These are phyloP conservation scores for Patella ulyssiponensis DNA, from an alignment of 2,888 invertebrate species.

Conservation along the genomic window DNA sequence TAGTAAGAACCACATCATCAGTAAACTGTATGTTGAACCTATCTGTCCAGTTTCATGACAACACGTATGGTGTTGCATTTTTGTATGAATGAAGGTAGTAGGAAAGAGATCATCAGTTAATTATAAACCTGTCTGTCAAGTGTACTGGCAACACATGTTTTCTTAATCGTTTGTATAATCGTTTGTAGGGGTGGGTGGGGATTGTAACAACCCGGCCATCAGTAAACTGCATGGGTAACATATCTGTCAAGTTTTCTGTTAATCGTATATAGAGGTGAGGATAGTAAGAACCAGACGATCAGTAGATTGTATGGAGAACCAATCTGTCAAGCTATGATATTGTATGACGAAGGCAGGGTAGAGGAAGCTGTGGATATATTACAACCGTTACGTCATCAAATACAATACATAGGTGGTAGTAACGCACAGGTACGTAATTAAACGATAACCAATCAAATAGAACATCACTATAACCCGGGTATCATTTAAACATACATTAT, in stretches of 20 bases:
- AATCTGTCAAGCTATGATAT: slow-evolving; percentile 67
- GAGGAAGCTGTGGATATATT: slow-evolving; percentile 65
- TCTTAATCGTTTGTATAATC: too few species aligned
- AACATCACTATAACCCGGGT: too few species aligned
- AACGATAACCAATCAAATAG: too few species aligned
- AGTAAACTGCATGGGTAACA: too few species aligned
- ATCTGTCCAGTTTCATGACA: slow-evolving; percentile 31
- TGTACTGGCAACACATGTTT: not conserved
- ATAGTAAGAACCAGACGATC: slow-evolving; percentile 45
- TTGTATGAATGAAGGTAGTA: not conserved
- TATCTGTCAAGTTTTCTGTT: not conserved
- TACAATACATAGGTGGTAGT: slow-evolving; percentile 72
- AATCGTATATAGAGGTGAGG: slow-evolving; percentile 37
- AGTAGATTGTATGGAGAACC: slow-evolving; percentile 59
- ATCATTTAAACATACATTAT: too few species aligned
- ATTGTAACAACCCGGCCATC: slow-evolving; percentile 35
- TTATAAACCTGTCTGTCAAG: not conserved
- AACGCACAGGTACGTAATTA: slow-evolving; percentile 71
- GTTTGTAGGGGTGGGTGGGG: slow-evolving; percentile 38
- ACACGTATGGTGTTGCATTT: too few species aligned
- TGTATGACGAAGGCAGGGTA: slow-evolving; percentile 68
- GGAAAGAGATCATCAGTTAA: not conserved
- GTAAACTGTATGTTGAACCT: too few species aligned
- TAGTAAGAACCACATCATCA: slow-evolving; percentile 36
- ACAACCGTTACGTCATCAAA: slow-evolving; percentile 65